Evolutionary conservation across 2,797 vertebrate species (phyloP), one percentile per base, ranked within the genome.

Genomic region (Periparus ater): DNA sequence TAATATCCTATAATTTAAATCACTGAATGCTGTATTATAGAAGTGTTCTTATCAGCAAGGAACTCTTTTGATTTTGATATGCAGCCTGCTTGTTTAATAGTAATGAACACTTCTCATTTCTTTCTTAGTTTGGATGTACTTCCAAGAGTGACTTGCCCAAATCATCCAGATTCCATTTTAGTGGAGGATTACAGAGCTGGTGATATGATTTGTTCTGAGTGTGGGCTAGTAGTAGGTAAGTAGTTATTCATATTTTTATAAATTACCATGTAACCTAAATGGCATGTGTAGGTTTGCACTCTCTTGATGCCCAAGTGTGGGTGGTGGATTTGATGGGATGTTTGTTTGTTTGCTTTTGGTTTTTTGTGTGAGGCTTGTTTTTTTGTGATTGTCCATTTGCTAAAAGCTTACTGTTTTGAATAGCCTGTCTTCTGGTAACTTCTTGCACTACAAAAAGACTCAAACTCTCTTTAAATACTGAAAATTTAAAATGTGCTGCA

Each of bases 121-220:
- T 91, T 87, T 40, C 82, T 76, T 91, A 98, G 98, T 93, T 97
- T 98, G 97, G 98, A 98, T 97, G 98, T 98, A 16, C 97, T 99
- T 96, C 99, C 99, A 3, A 98, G 98, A 97, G 99, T 99, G 83
- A 98, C 99, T 15, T 99, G 99, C 97, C 99, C 99, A 87, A 99
- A 99, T 97, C 99, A 99, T 96, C 99, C 99, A 13, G 99, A 99
- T 91, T 99, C 99, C 53, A 96, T 99, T 80, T 98, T 99, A 96
- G 99, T 99, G 91, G 99, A 99, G 96, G 99, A 99, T 98, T 99
- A 99, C 98, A 98, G 99, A 98, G 99, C 99, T 72, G 99, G 99
- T 65, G 99, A 99, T 96, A 99, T 99, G 99, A 99, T 99, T 89
- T 99, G 99, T 93, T 99, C 99, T 10, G 99, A 99, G 81, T 99